Evolutionary conservation across 92 coral and sea anemone genomes (phyloP).

Genomic region (Zoanthus sociatus): DNA sequence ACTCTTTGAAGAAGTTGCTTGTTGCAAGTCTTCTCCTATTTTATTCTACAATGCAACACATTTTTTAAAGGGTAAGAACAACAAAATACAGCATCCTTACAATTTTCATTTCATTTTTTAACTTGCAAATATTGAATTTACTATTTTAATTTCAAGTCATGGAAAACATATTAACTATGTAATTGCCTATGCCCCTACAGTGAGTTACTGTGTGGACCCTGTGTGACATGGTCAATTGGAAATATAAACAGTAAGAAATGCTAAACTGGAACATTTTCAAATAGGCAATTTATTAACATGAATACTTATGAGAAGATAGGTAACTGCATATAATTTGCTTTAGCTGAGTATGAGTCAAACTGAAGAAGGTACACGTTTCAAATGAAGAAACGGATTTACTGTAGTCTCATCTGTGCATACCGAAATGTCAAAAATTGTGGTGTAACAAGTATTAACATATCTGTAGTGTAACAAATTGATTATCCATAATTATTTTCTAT

Average conservation of each 20-base stretch:
- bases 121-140: no score
- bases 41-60: no score
- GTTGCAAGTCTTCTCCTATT: no score
- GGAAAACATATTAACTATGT: not conserved
- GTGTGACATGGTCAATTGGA: slow-evolving; percentile 8
- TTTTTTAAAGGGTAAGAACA: no score
- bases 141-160: no score
- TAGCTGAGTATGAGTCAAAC: not conserved
- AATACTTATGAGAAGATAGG: slow-evolving; percentile 2
- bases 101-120: no score
- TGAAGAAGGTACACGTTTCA: slow-evolving; percentile 10
- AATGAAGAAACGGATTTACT: slow-evolving; percentile 7
- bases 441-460: slow-evolving; percentile 10
- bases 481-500: slow-evolving; percentile 22
- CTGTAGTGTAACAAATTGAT: slow-evolving; percentile 18
- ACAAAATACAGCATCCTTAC: no score
- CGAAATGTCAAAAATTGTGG: not conserved
- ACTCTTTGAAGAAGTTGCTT: no score
- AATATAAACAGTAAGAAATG: slow-evolving; percentile 8
- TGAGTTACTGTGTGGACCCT: slow-evolving; percentile 10
- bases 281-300: not conserved
- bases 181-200: not conserved
- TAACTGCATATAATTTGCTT: slow-evolving; percentile 2
- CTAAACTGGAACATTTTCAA: slow-evolving; percentile 21
- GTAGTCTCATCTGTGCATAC: slow-evolving; percentile 23